Evolutionary conservation across 2,113 vertebrate genomes (phyloP).

Genomic region (Motacilla alba): DNA sequence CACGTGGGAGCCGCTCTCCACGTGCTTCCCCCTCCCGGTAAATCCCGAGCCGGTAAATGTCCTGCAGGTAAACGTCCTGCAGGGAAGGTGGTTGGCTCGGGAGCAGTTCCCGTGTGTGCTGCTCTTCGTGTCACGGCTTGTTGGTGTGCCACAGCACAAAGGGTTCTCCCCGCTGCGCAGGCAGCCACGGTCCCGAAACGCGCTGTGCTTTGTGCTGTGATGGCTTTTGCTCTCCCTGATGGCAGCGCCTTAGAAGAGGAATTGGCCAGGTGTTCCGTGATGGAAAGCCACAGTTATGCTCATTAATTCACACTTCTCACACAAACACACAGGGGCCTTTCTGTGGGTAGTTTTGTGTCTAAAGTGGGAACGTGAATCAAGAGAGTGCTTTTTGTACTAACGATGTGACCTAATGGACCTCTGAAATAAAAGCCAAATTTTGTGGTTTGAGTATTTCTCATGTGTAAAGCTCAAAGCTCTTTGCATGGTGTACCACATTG

Average conservation of each 20-base stretch:
- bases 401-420: background rate
- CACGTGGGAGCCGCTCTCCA: background rate
- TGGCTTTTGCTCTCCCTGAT: background rate
- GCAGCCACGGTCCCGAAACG: rapidly evolving
- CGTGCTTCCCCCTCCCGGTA: rapidly evolving
- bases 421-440: background rate
- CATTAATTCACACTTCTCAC: rapidly evolving
- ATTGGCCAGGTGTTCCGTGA: background rate
- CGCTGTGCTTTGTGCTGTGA: background rate
- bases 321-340: rapidly evolving
- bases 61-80: no score
- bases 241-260: background rate
- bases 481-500: rapidly evolving
- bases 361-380: background rate
- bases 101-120: rapidly evolving
- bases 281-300: background rate
- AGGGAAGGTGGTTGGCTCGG: background rate
- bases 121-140: rapidly evolving
- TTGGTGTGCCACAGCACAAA: background rate
- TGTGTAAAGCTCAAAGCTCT: background rate
- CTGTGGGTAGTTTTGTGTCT: background rate
- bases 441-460: background rate
- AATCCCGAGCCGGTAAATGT: no score
- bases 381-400: background rate
- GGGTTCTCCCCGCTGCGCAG: background rate